Evolutionary conservation across 2,888 invertebrate species (phyloP).

Genomic region (Rotaria magnacalcarata): DNA sequence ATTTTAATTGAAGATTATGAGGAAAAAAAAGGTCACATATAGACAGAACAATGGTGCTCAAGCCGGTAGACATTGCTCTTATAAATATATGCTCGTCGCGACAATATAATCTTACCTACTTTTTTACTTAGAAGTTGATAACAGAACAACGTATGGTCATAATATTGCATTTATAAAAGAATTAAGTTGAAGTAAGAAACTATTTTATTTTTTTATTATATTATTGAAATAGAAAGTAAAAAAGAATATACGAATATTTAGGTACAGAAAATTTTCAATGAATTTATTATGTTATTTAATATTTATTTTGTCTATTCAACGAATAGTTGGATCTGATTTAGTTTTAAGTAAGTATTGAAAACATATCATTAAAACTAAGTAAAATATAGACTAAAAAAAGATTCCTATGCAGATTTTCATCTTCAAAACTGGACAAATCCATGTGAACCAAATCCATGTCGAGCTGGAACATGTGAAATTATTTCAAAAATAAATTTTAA

Average conservation of each 20-base stretch:
- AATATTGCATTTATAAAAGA: background rate
- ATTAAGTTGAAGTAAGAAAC: background rate
- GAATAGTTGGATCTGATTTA: background rate
- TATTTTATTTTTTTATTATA: background rate
- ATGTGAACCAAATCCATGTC: conserved; percentile 37
- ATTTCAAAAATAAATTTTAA: background rate
- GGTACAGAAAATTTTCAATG: background rate
- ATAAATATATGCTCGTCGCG: background rate
- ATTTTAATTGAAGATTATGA: background rate
- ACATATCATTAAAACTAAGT: background rate
- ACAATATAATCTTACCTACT: background rate
- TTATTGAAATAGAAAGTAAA: no score
- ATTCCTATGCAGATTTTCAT: background rate
- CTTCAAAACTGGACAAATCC: conserved; percentile 28
- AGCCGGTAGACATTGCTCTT: background rate
- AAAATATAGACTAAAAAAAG: background rate
- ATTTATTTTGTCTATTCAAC: background rate
- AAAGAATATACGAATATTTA: background rate
- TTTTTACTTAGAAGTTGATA: background rate
- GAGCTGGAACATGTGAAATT: conserved; percentile 24
- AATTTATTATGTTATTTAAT: background rate
- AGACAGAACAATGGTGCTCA: background rate
- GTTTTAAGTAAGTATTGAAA: no score
- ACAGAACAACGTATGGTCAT: background rate
- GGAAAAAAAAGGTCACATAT: background rate